These are phyloP conservation scores for Pseudocheirus occidentalis DNA, from an alignment of 2,797 vertebrate genomes.

Conservation along the genomic window DNA sequence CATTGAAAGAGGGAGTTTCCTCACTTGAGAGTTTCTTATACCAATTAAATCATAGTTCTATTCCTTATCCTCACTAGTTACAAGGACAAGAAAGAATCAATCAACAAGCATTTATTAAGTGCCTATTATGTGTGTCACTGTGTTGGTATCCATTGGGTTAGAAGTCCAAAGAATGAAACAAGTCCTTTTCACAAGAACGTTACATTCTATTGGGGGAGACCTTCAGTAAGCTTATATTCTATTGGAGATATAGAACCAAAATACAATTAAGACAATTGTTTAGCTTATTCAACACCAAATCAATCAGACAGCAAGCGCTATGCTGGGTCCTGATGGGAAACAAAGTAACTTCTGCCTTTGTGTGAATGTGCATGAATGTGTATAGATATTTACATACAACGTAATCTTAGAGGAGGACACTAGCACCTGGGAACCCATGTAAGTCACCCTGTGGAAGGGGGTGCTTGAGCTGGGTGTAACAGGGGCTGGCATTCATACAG, in stretches of 20 bases:
- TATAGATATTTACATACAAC: not conserved
- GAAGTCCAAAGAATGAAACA: not conserved
- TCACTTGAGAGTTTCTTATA: not conserved
- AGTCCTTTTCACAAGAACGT: not conserved
- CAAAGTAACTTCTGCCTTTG: not conserved
- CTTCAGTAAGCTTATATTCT: not conserved
- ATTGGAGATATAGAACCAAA: not conserved
- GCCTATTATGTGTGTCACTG: not conserved
- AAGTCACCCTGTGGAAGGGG: not conserved
- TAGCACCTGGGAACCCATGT: not conserved
- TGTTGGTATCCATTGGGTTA: not conserved
- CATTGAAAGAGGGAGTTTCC: not conserved
- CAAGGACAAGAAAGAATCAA: not conserved
- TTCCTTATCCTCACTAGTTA: not conserved
- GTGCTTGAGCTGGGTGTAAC: not conserved
- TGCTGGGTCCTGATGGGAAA: not conserved
- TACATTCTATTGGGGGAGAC: not conserved
- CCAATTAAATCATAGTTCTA: not conserved
- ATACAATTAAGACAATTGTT: not conserved
- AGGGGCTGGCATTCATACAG: not conserved
- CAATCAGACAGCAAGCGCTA: not conserved
- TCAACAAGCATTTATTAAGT: not conserved
- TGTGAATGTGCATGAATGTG: not conserved
- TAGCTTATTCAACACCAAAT: not conserved
- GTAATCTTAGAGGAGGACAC: not conserved